Evolutionary conservation across 2,888 invertebrate species (phyloP).

Genomic region (Gerris lacustris): DNA sequence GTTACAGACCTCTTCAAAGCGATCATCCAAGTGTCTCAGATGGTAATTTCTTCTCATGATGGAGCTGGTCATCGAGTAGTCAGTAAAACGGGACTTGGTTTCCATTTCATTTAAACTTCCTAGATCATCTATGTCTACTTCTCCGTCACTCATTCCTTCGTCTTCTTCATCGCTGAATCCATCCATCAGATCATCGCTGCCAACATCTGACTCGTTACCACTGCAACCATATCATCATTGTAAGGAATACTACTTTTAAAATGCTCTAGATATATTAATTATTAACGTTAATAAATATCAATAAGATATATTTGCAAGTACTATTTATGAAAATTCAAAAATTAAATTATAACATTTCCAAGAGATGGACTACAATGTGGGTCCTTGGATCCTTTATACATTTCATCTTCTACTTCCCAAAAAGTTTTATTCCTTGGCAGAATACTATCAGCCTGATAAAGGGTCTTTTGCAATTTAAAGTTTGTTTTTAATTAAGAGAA

Average conservation of each 20-base stretch:
- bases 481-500: too few species aligned
- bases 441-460: too few species aligned
- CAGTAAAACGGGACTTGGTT: constrained; percentile 76
- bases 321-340: too few species aligned
- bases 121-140: constrained; percentile 37
- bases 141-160: constrained; percentile 35
- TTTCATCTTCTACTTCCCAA: too few species aligned
- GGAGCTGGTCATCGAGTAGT: constrained; percentile 87
- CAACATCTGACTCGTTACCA: constrained; percentile 36
- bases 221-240: not conserved
- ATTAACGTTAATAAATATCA: constrained; percentile 20
- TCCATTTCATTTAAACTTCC: constrained; percentile 50
- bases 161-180: constrained; percentile 36
- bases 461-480: too few species aligned
- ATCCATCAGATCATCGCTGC: constrained; percentile 34
- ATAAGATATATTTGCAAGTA: too few species aligned
- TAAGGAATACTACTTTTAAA: not conserved
- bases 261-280: not conserved
- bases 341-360: too few species aligned
- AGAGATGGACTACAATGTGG: too few species aligned
- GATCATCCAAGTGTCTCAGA: constrained; percentile 65
- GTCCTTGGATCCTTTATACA: too few species aligned
- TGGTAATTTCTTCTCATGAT: constrained; percentile 76
- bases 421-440: too few species aligned
- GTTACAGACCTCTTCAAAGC: constrained; percentile 64